Evolutionary conservation across 2,888 invertebrate species (phyloP), one percentile per base, ranked within the genome.

Genomic region (Torymus auratus): DNA sequence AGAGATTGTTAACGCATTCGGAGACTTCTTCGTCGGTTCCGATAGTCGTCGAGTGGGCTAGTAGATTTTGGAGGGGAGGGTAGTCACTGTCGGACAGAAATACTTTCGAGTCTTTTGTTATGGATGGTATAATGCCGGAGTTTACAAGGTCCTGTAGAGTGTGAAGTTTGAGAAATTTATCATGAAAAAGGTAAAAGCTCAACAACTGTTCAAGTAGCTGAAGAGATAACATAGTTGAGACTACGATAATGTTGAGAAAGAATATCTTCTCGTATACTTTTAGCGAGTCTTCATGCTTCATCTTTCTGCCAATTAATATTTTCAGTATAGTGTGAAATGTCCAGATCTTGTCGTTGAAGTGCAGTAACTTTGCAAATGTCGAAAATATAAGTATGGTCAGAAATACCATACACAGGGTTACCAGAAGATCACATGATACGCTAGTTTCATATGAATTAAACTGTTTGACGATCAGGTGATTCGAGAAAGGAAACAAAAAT

Each of bases 21-120:
- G 41, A 23, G 0, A 62, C 52, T 10, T 62, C 3, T 0, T 69
- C 68, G 2, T 62, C 68, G 0, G 68, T 41, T 60, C 14, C n/a
- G 1, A 71, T 65, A 5, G 60, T 60, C 14, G 50, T 56, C 0
- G 71, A 78, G n/a, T 28, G 3, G 3, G 28, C 3, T 28, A 28
- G 7, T 2, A 28, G 2, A 28, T 28, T 28, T 28, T 28, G 28
- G 28, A 28, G 28, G 0, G 28, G 28, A 4, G 28, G 2, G 7
- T 28, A 28, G 28, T 28, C 28, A 7, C 28, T 28, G 28, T 28
- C 7, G 7, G 28, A 28, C 28, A 28, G 28, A 28, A 2, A 28
- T 28, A 28, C 28, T 41, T 73, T 79, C 1, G 78, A 62, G 13
- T 79, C 73, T 0, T 62, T 50, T 7, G 55, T 79, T n/a, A 73